Evolutionary conservation across 2,888 invertebrate genomes (phyloP), one percentile per base, ranked within the genome.

Genomic region (Eilema caniola): DNA sequence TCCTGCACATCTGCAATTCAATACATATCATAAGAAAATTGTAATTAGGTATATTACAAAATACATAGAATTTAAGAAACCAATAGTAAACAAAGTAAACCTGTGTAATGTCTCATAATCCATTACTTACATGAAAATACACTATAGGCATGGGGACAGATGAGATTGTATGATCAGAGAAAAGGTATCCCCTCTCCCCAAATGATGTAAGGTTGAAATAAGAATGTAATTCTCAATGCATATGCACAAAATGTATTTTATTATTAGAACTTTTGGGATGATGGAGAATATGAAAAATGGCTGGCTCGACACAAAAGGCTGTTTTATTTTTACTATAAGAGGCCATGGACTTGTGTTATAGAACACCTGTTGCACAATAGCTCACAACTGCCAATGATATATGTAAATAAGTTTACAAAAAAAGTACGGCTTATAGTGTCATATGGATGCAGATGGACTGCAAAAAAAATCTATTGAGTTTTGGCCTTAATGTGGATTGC

Each of bases 1-100:
- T 90, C 86, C 53, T 81, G 75, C 3, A 88, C 82, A 83, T 85
- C 92, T 92, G 78, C 23, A 84, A 81, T n/a, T 8, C 47, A 47
- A 28, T 20, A 8, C 24, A 20, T 7, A 59, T 25, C 0, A 14
- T 59, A 16, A 25, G 16, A 23, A 28, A 23, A 23, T 56, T n/a
- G 20, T 10, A 28, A 47, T 37, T 20, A 24, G n/a, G 47, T 20
- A 14, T n/a, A n/a, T n/a, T n/a, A 47, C 20, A 20, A 41, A 41
- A 20, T 20, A 47, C 1, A 47, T 1, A 20, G 47, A 20, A 20
- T 20, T 20, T 41, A 16, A 16, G 41, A 41, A 41, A 41, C 2
- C 16, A 16, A 41, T 41, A 41, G n/a, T 16, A 41, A 37, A 37
- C 37, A 37, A 37, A 2, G 14, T 37, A 37, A n/a, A 37, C 14